Evolutionary conservation across 2,113 vertebrate genomes (phyloP).

Genomic region (Cinclus mexicanus): DNA sequence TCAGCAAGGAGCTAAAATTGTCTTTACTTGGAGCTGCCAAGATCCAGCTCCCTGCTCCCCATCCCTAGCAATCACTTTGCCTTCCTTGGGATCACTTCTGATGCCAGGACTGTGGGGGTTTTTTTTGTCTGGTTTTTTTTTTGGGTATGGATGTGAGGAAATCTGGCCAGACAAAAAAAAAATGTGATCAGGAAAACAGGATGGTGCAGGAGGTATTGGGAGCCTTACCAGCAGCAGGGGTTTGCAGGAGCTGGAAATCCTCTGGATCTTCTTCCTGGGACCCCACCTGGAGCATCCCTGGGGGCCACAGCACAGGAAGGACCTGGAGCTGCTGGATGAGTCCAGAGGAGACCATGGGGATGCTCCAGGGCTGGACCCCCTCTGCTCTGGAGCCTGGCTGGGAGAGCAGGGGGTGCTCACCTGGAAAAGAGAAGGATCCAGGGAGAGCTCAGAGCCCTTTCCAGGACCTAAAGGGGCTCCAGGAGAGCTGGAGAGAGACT

Average conservation of each 20-base stretch:
- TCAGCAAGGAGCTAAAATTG: neutral
- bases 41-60: neutral
- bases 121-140: too few relatives aligned
- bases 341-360: fast-evolving
- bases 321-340: neutral
- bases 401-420: neutral
- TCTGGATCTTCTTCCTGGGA: neutral
- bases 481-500: neutral
- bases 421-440: neutral
- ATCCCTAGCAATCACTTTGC: neutral
- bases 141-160: constrained; percentile 71
- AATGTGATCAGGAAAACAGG: neutral
- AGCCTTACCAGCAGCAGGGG: neutral
- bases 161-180: neutral
- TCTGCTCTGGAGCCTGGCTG: neutral
- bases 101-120: constrained; percentile 78
- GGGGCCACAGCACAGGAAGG: neutral
- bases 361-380: neutral
- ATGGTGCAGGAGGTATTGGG: fast-evolving
- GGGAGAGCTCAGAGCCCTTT: neutral
- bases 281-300: neutral
- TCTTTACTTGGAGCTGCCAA: neutral
- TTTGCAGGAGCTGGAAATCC: neutral
- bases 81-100: constrained; percentile 72
- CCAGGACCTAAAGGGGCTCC: fast-evolving